A percentile compares a stretch with the other conserved stretches of the same genome.
phyloP scores from a whole-genome alignment of 2,113 vertebrate species.

The Petrocephalus microphthalmus region DNA sequence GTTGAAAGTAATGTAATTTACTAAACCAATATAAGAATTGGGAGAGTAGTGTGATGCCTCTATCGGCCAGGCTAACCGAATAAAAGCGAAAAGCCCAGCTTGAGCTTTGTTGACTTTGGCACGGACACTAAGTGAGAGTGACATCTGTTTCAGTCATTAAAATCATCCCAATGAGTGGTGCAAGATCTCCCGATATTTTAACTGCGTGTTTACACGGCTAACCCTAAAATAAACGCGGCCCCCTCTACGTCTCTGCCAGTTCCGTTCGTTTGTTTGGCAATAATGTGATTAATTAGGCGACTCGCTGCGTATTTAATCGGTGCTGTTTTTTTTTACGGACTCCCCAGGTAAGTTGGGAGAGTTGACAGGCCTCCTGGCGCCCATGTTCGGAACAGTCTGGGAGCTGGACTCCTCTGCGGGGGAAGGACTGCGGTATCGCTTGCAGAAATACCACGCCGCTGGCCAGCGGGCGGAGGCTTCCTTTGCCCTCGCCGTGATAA shows the following conservation, averaged over 20 bases:
- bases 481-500: slow-evolving; percentile 7
- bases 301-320: background rate
- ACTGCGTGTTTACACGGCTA: slow-evolving; percentile 18
- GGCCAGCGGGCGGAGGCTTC: slow-evolving; percentile 4
- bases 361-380: background rate
- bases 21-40: background rate
- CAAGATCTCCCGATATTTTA: background rate
- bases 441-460: background rate
- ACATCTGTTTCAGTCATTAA: slow-evolving; percentile 34
- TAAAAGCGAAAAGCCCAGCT: background rate
- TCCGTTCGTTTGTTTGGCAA: background rate
- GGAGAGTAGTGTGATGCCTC: background rate
- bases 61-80: background rate
- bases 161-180: slow-evolving; percentile 8
- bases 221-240: slow-evolving; percentile 14
- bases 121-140: background rate
- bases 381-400: background rate
- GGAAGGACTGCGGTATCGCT: background rate
- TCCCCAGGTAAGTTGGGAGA: background rate
- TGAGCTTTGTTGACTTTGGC: slow-evolving; percentile 13
- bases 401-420: background rate
- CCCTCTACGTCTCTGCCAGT: background rate
- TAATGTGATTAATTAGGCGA: background rate
- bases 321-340: background rate
- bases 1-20: background rate